phyloP scores from a whole-genome alignment of 2,888 invertebrate genomes.

The Gryllus longicercus region DNA sequence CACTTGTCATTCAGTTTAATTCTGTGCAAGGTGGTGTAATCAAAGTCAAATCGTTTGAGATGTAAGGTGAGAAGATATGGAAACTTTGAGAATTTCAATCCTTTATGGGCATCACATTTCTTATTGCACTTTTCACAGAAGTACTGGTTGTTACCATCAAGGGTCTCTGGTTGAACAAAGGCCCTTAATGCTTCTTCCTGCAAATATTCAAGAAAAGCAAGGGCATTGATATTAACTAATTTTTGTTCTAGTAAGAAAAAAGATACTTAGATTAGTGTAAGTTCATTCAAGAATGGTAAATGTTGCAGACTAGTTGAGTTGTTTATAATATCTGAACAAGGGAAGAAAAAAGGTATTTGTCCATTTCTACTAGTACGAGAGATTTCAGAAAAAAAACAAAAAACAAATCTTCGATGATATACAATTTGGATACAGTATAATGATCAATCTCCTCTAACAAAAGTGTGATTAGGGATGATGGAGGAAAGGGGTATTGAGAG shows the following conservation, averaged over 20 bases:
- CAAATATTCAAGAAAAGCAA: not conserved
- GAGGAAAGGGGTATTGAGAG: no score
- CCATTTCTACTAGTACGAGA: no score
- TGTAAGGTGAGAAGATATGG: slow-evolving; percentile 84
- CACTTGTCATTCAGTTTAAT: slow-evolving; percentile 85
- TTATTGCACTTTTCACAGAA: slow-evolving; percentile 80
- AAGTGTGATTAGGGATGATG: no score
- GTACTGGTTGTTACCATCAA: slow-evolving; percentile 83
- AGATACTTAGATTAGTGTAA: no score
- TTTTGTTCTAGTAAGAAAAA: not conserved
- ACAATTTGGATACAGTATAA: no score
- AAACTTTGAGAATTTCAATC: slow-evolving; percentile 78
- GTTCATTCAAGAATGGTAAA: no score
- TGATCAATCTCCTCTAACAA: no score
- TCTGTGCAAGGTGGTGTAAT: slow-evolving; percentile 76
- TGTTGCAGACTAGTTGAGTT: no score
- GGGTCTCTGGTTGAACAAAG: slow-evolving; percentile 78
- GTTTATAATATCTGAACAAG: no score
- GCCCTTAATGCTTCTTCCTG: slow-evolving; percentile 71
- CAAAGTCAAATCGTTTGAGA: slow-evolving; percentile 86
- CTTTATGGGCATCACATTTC: slow-evolving; percentile 86
- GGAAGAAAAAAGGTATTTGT: no score
- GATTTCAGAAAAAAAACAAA: no score
- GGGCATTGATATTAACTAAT: slow-evolving; percentile 1
- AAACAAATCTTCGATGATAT: no score